Conservation (phyloP, 2,888 invertebrate species). For the Didymodactylos carnosus region DNA sequence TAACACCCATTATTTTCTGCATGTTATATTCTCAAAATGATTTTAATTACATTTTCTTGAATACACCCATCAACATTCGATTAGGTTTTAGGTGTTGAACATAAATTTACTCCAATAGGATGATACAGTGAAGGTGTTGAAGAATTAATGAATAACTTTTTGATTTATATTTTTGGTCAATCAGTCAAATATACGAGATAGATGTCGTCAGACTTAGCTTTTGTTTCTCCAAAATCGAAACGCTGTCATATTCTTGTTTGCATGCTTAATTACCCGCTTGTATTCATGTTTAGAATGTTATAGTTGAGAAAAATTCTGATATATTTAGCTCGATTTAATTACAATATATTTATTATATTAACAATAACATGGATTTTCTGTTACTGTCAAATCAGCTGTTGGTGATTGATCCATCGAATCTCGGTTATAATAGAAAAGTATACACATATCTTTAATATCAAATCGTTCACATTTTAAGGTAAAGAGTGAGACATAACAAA, state of each 20-base stretch:
- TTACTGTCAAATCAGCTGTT: constrained; percentile 53
- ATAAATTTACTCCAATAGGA: constrained; percentile 76
- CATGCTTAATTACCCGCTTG: constrained; percentile 62
- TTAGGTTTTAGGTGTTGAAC: constrained; percentile 64
- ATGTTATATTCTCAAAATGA: too few species aligned
- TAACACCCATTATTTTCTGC: too few species aligned
- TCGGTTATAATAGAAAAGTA: constrained; percentile 43
- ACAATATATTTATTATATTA: constrained; percentile 39
- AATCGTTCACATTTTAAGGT: constrained; percentile 91
- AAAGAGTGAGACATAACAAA: constrained; percentile 18
- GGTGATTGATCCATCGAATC: constrained; percentile 74
- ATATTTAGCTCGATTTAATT: neutral
- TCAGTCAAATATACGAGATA: constrained; percentile 49
- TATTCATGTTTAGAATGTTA: constrained; percentile 63
- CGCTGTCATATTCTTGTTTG: constrained; percentile 64
- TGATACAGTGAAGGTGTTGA: constrained; percentile 89
- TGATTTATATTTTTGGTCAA: constrained; percentile 52
- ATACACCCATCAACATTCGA: constrained; percentile 51
- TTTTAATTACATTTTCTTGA: too few species aligned
- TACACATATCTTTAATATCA: constrained; percentile 65
- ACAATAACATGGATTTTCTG: constrained; percentile 67
- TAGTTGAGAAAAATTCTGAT: neutral
- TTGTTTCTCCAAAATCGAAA: constrained; percentile 86
- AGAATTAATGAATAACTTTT: constrained; percentile 72
- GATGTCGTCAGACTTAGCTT: too few species aligned